Evolutionary conservation across 2,888 invertebrate species (phyloP).

Genomic region (Drosophila acutilabella): DNA sequence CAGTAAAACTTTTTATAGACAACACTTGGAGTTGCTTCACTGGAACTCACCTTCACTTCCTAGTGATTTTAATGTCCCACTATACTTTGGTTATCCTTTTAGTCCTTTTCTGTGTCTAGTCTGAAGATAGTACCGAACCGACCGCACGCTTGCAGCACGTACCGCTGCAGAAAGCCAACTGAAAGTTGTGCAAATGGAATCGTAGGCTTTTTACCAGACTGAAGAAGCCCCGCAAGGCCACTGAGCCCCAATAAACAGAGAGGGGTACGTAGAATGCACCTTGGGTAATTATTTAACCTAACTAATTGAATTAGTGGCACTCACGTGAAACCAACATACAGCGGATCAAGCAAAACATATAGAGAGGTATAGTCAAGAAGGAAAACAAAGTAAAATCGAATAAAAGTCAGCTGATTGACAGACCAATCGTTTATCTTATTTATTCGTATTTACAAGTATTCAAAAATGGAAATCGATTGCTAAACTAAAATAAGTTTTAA

Average conservation of each 20-base stretch:
- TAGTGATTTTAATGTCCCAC: conserved; percentile 9
- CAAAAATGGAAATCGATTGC: conserved; percentile 54
- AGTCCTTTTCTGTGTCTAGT: conserved; percentile 19
- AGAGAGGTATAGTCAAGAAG: background rate
- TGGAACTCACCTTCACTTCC: conserved; percentile 47
- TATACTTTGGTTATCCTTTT: conserved; percentile 43
- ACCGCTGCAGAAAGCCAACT: conserved; percentile 79
- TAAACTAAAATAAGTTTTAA: conserved; percentile 44
- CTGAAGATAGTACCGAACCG: conserved; percentile 50
- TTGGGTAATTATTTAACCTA: conserved; percentile 69
- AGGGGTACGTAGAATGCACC: conserved; percentile 42
- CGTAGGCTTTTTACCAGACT: conserved; percentile 59
- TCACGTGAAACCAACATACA: conserved; percentile 58
- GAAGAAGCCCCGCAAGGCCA: conserved; percentile 63
- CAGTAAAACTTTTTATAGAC: background rate
- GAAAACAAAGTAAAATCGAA: conserved; percentile 29
- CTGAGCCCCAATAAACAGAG: conserved; percentile 21
- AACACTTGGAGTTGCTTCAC: conserved; percentile 29
- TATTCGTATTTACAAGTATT: conserved; percentile 73
- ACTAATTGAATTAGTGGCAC: conserved; percentile 73
- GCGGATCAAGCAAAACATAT: conserved; percentile 13
- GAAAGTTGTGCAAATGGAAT: conserved; percentile 68
- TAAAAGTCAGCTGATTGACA: conserved; percentile 72
- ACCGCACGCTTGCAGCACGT: conserved; percentile 75
- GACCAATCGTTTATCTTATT: conserved; percentile 72